Evolutionary conservation across 2,113 vertebrate species (phyloP).

Genomic region (Brachypodius melanocephalos): DNA sequence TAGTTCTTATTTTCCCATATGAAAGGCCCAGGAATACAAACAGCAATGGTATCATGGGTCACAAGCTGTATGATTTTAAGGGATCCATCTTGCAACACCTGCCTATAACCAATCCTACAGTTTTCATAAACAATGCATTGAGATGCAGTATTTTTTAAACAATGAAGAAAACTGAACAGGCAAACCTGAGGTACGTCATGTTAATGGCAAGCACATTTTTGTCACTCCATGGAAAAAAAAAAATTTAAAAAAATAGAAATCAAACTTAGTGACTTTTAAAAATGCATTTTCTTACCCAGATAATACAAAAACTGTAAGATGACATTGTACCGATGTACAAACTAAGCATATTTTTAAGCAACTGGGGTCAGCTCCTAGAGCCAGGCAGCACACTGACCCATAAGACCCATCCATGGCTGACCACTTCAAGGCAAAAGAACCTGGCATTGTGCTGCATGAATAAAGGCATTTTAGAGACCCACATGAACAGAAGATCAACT

Average conservation of each 20-base stretch:
- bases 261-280: neutral
- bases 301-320: neutral
- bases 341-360: neutral
- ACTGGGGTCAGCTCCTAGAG: neutral
- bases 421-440: neutral
- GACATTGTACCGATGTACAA: neutral
- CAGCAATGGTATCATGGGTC: neutral
- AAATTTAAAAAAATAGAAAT: neutral
- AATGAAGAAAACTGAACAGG: neutral
- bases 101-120: neutral
- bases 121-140: neutral
- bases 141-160: neutral
- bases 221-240: accelerated
- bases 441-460: neutral
- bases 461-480: neutral
- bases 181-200: neutral
- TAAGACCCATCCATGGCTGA: accelerated
- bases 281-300: neutral
- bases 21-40: neutral
- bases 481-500: neutral
- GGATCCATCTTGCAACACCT: neutral
- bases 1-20: neutral
- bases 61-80: neutral
- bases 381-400: neutral
- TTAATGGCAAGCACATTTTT: neutral